phyloP scores from a whole-genome alignment of 2,113 vertebrate genomes.

The Oceanodroma tethys region DNA sequence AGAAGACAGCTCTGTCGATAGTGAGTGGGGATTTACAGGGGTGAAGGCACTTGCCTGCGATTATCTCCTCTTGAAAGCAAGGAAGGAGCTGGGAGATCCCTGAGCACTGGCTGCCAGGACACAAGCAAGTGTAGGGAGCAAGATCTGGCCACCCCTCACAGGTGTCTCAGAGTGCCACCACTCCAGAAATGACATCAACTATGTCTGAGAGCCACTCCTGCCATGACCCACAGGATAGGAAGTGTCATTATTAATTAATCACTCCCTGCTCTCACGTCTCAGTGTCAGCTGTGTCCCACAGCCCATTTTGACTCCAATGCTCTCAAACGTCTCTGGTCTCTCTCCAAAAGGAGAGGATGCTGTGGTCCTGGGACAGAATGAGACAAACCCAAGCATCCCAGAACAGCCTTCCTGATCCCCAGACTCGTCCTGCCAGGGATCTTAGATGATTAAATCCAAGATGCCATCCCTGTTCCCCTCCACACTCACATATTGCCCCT shows the following conservation, averaged over 20 bases:
- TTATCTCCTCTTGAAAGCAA: conserved; percentile 36
- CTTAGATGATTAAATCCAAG: background rate
- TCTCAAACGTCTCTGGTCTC: background rate
- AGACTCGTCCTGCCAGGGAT: background rate
- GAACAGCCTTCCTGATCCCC: background rate
- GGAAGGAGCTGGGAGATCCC: background rate
- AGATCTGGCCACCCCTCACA: background rate
- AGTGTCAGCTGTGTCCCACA: background rate
- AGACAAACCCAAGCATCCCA: background rate
- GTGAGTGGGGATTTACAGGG: conserved; percentile 28
- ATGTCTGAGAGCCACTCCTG: background rate
- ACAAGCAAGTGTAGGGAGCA: background rate
- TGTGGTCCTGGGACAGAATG: background rate
- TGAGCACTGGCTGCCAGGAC: background rate
- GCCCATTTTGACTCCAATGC: background rate
- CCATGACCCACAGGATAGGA: background rate
- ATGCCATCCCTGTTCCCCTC: background rate
- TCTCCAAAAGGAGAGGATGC: background rate
- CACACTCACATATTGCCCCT: background rate
- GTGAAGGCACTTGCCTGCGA: background rate
- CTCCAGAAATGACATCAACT: background rate
- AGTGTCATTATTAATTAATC: background rate
- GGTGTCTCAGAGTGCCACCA: background rate
- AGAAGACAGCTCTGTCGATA: conserved; percentile 29
- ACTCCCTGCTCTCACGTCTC: background rate